Base-by-base conservation (phyloP, 2,113 vertebrate species). In the Odobenus rosmarus region DNA sequence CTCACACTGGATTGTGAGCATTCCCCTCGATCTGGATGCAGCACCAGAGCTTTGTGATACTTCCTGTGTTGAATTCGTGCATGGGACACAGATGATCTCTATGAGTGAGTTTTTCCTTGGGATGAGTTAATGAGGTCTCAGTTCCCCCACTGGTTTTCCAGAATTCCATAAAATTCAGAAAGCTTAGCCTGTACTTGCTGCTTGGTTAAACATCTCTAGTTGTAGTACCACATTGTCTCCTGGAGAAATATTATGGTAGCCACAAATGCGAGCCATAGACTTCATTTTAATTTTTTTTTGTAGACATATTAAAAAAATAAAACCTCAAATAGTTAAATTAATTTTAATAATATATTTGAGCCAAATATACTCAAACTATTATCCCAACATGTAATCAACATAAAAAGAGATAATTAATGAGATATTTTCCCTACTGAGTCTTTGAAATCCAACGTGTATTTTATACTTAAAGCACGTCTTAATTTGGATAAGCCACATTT, bases 11-110 rank as follows among this genome's bases (percentile, higher is more conserved):
- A 46, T 18, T 57, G 69, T 55, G 51, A 7, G 24, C 16, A 18
- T 69, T 59, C 85, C 36, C 16, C 19, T 8, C 49, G 55, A 77
- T 46, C 57, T 72, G 39, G 88, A 31, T 88, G 28, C 42, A 36
- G 1, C 23, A 39, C 46, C 24, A 89, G 46, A 79, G 16, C 21
- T 64, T 88, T 93, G 12, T 7, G 19, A 4, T 79, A 24, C 71
- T 59, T 93, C 90, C 71, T 89, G 5, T 93, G 53, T 74, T 85
- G 61, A 88, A 84, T 10, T 97, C 15, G 10, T 55, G 49, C 80
- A 33, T 36, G 36, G 12, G 33, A 90, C 51, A 67, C 64, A 42
- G 62, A 85, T 72, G 53, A 89, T 82, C 42, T 39, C 53, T 57
- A 16, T 93, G 72, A 51, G 36, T 81, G 42, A n/a, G 49, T 93